Percentiles rank a stretch among this genome's conserved stretches.
These are phyloP conservation scores for Drosophila sproati DNA, from an alignment of 1,140 invertebrate genomes.

Conservation along the genomic window DNA sequence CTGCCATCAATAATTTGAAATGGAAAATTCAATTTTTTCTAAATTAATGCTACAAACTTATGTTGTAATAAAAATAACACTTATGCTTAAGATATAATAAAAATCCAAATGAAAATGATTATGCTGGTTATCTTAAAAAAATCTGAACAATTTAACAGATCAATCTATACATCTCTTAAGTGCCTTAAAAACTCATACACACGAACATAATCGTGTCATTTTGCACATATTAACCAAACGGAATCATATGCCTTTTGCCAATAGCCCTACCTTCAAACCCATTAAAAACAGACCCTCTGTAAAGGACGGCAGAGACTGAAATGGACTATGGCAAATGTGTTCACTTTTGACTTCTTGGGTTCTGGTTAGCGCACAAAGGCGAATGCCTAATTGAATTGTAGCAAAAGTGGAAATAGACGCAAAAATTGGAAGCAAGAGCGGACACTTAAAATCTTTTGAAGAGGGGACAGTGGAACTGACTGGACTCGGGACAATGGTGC, in stretches of 20 bases:
- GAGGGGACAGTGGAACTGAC: slow-evolving; percentile 8
- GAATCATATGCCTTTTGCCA: background rate
- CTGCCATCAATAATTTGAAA: no score
- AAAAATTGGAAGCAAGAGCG: slow-evolving; percentile 34
- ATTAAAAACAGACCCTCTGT: slow-evolving; percentile 25
- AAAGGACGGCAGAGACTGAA: slow-evolving; percentile 6
- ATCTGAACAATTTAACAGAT: background rate
- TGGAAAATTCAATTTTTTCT: no score
- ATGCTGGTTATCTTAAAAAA: background rate
- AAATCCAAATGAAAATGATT: no score
- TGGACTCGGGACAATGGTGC: slow-evolving; percentile 49
- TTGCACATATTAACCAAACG: background rate
- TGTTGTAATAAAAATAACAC: no score
- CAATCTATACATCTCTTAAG: slow-evolving; percentile 2
- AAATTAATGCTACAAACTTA: no score
- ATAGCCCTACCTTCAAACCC: background rate
- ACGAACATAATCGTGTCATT: background rate
- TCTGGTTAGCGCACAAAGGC: slow-evolving; percentile 45
- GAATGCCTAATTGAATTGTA: slow-evolving; percentile 75
- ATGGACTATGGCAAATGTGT: slow-evolving; percentile 20
- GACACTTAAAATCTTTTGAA: slow-evolving; percentile 62
- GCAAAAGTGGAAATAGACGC: slow-evolving; percentile 41
- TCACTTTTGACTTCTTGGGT: slow-evolving; percentile 55
- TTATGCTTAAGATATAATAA: no score
- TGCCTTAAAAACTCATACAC: slow-evolving; percentile 7